Evolutionary conservation across 2,797 vertebrate species (phyloP).

Genomic region (Hapalemur alaotrensis): DNA sequence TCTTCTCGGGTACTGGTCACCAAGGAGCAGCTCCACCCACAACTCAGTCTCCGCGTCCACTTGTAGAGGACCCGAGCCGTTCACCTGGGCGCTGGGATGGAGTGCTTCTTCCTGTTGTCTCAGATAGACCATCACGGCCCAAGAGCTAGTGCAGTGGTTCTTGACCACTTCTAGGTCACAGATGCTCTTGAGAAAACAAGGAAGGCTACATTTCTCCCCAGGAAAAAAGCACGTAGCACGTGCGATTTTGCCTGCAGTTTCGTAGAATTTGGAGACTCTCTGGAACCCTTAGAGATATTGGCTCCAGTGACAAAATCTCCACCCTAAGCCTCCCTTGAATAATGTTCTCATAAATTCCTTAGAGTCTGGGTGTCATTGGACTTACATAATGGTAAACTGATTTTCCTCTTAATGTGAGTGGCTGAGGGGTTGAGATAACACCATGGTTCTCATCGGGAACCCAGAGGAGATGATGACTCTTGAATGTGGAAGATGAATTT

Average conservation of each 20-base stretch:
- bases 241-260: background rate
- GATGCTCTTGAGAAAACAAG: background rate
- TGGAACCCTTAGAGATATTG: background rate
- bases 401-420: background rate
- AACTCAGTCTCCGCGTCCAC: background rate
- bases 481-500: background rate
- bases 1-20: background rate
- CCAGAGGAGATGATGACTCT: background rate
- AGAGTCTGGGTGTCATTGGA: rapidly evolving
- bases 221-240: background rate
- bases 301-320: background rate
- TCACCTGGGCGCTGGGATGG: background rate
- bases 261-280: background rate
- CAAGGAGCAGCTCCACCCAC: background rate
- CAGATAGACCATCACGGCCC: background rate
- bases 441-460: rapidly evolving
- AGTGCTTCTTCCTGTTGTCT: no score
- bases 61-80: rapidly evolving
- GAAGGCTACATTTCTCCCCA: background rate
- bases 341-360: background rate
- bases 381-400: rapidly evolving
- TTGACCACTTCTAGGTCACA: background rate
- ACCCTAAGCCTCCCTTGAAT: background rate
- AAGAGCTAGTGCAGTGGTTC: background rate
- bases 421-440: no score